Conservation (phyloP, 2,113 vertebrate species). For the Thalassoma bifasciatum region DNA sequence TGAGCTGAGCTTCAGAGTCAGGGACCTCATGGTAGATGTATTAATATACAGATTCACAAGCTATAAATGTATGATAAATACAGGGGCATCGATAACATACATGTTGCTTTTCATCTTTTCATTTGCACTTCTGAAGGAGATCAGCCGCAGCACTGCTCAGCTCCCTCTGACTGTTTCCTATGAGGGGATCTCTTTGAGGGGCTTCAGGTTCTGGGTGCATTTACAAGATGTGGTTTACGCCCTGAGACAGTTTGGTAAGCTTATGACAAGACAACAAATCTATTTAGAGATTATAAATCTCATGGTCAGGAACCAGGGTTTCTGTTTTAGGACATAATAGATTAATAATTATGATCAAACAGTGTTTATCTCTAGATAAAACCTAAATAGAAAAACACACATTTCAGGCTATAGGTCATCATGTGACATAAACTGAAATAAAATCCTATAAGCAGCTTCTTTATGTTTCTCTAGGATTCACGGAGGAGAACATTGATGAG, state of each 20-base stretch:
- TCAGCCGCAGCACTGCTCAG: constrained; percentile 87
- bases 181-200: constrained; percentile 91
- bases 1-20: constrained; percentile 93
- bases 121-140: constrained; percentile 82
- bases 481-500: constrained; percentile 95
- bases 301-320: neutral
- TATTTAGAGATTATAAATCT: neutral
- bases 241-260: constrained; percentile 93
- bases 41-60: neutral
- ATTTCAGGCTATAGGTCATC: no score
- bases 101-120: neutral
- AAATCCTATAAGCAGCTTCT: neutral
- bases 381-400: neutral
- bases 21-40: constrained; percentile 91
- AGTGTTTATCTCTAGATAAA: neutral
- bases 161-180: constrained; percentile 94
- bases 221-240: constrained; percentile 96
- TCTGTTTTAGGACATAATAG: no score
- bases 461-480: constrained; percentile 87
- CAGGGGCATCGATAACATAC: neutral
- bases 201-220: constrained; percentile 95
- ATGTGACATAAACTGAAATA: no score
- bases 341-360: no score
- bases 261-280: neutral
- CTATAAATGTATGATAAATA: neutral